Evolutionary conservation across 2,797 vertebrate genomes (phyloP).

Genomic region (Xenentodon cancila): DNA sequence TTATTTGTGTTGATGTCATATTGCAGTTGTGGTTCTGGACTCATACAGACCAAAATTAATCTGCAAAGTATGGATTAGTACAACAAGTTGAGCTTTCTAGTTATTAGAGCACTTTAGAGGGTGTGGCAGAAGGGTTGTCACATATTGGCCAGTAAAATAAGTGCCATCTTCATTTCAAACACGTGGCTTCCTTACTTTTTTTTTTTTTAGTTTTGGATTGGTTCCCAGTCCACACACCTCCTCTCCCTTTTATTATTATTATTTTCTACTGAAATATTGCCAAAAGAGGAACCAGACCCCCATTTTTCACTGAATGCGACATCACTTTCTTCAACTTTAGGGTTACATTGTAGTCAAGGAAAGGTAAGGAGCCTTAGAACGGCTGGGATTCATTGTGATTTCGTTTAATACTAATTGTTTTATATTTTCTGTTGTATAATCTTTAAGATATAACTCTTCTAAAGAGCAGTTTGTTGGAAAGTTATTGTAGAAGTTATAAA

Average conservation of each 20-base stretch:
- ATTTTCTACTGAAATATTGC: conserved; percentile 52
- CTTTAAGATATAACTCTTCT: conserved; percentile 30
- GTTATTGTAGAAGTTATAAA: conserved; percentile 45
- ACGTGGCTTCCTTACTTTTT: conserved; percentile 20
- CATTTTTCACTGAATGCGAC: conserved; percentile 26
- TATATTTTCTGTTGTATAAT: conserved; percentile 38
- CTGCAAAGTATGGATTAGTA: conserved; percentile 24
- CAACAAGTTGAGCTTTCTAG: conserved; percentile 36
- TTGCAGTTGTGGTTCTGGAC: conserved; percentile 15
- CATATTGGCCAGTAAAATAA: conserved; percentile 20
- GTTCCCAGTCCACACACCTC: conserved; percentile 3
- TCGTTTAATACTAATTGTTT: conserved; percentile 40
- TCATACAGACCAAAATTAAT: conserved; percentile 29
- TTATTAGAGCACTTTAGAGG: conserved; percentile 49
- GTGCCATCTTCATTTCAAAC: conserved; percentile 56
- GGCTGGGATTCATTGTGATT: conserved; percentile 37
- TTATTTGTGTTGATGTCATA: conserved; percentile 27
- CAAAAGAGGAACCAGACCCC: conserved; percentile 55
- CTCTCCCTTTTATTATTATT: too few species aligned
- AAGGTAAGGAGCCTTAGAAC: conserved; percentile 30
- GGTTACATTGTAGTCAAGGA: conserved; percentile 38
- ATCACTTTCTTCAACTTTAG: conserved; percentile 36
- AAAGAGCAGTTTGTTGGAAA: conserved; percentile 35
- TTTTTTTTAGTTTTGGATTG: conserved; percentile 19
- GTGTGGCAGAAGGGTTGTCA: conserved; percentile 18